These are phyloP conservation scores for Athene noctua DNA, from an alignment of 2,113 vertebrate genomes.

Conservation along the genomic window DNA sequence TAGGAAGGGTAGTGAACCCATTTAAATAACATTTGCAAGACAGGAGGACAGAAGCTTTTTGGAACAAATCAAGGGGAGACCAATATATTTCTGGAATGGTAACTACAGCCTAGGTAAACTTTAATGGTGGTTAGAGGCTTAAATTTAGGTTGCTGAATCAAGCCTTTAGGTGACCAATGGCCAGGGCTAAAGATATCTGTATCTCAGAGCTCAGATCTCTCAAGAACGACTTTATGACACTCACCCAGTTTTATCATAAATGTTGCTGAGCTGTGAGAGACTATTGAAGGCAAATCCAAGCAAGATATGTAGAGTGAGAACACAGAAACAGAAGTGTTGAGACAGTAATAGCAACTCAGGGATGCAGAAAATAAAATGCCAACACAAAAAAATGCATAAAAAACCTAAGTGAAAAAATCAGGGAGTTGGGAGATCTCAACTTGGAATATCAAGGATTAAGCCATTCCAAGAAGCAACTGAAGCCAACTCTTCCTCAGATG, in stretches of 20 bases:
- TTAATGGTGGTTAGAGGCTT: background rate
- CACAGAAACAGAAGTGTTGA: background rate
- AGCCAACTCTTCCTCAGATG: background rate
- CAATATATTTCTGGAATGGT: background rate
- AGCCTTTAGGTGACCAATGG: background rate
- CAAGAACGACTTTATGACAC: fast-evolving
- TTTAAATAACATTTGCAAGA: background rate
- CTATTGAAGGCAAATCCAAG: background rate
- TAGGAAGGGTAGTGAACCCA: background rate
- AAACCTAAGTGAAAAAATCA: background rate
- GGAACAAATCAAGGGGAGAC: background rate
- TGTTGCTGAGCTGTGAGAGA: background rate
- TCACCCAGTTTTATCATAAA: background rate
- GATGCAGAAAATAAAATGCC: background rate
- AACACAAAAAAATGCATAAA: background rate
- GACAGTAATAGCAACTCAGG: background rate
- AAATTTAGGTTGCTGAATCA: background rate
- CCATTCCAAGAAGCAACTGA: background rate
- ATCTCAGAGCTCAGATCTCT: background rate
- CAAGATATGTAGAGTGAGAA: background rate
- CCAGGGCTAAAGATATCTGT: background rate
- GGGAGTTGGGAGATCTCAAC: background rate
- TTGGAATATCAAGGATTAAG: background rate
- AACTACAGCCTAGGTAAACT: background rate
- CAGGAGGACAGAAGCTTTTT: background rate